Evolutionary conservation across 2,797 vertebrate species (phyloP).

Genomic region (Scyliorhinus canicula): DNA sequence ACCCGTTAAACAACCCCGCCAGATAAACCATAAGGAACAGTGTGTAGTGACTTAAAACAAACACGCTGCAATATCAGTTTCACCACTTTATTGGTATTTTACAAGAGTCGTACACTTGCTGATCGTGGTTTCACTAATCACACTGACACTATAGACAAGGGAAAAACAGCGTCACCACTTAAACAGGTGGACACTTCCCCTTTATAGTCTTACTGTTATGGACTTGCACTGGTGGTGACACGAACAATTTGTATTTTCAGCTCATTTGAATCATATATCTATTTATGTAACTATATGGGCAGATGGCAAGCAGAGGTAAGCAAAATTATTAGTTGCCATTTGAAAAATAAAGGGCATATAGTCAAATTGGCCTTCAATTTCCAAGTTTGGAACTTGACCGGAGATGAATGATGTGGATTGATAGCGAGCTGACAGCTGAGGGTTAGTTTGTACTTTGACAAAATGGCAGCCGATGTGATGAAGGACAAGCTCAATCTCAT

Average conservation of each 20-base stretch:
- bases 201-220: not conserved
- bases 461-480: not conserved
- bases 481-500: not conserved
- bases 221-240: not conserved
- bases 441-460: not conserved
- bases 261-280: not conserved
- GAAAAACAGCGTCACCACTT: not conserved
- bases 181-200: not conserved
- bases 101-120: not conserved
- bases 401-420: not conserved
- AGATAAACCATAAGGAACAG: not conserved
- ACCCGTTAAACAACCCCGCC: not conserved
- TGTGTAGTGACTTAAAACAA: not conserved
- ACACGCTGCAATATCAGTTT: not conserved
- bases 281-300: not conserved
- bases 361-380: not conserved
- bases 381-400: not conserved
- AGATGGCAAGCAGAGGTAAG: not conserved
- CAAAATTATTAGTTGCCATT: not conserved
- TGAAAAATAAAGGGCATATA: not conserved
- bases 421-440: not conserved
- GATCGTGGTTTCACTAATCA: not conserved
- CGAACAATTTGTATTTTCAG: not conserved
- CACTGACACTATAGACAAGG: not conserved
- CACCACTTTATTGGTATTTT: not conserved